phyloP scores from a whole-genome alignment of 2,888 invertebrate genomes.

The Schizaphis graminum region DNA sequence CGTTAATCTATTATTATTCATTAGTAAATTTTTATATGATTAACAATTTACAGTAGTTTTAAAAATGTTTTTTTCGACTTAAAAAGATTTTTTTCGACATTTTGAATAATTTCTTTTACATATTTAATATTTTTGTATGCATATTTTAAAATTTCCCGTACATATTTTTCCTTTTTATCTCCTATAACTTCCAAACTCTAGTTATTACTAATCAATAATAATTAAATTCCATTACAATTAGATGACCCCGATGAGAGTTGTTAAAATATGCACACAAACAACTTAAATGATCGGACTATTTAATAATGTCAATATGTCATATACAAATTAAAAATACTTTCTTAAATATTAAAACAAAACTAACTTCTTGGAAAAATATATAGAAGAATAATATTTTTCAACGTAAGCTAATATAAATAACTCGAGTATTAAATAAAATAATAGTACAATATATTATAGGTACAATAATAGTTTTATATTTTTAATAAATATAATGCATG shows the following conservation, averaged over 20 bases:
- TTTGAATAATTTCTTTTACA: too few species aligned
- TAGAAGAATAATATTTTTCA: not conserved
- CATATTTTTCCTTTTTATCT: too few species aligned
- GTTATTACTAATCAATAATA: not conserved
- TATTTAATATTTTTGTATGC: too few species aligned
- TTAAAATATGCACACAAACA: not conserved
- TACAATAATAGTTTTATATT: not conserved
- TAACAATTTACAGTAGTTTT: too few species aligned
- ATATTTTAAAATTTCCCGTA: too few species aligned
- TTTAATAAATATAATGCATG: not conserved
- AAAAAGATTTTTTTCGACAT: too few species aligned
- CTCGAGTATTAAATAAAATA: not conserved
- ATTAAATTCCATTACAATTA: not conserved
- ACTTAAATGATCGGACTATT: not conserved
- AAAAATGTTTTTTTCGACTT: too few species aligned
- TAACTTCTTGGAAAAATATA: not conserved
- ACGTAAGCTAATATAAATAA: not conserved
- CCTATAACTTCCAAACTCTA: too few species aligned
- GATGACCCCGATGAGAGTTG: not conserved
- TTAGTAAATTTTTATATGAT: too few species aligned
- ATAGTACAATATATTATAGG: not conserved
- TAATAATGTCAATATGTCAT: not conserved
- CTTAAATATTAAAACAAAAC: not conserved
- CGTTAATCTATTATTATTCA: too few species aligned
- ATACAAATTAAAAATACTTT: not conserved